Base-by-base conservation (phyloP, 2,113 vertebrate genomes). In the Gavialis gangeticus region DNA sequence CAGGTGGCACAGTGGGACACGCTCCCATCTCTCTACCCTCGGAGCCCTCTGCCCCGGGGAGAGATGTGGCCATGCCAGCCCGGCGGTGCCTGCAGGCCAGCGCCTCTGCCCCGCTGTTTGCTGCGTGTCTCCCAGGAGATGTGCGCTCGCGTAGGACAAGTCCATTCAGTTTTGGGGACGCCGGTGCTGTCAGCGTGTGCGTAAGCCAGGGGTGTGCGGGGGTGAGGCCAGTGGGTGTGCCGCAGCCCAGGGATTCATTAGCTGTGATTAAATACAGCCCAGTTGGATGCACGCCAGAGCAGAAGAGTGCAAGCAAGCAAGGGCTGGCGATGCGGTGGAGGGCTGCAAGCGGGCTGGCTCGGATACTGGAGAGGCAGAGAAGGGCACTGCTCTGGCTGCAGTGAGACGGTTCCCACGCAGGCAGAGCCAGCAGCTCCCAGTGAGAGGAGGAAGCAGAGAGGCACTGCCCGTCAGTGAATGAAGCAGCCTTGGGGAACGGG, bases 191-290 rank as follows among this genome's bases (percentile, higher is more conserved):
- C 10, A 28, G 24, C 46, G 6, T 73, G 46, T 34, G 46, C 60
- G 15, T 66, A 59, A 80, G 67, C 25, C 27, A 30, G 59, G 55
- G 34, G 75, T 54, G 67, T 3, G 15, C 57, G 3, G 30, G 25
- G 25, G 4, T 85, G 86, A 63, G 0, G 4, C 27, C 79, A 13
- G 6, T 71, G 75, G 92, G 83, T 90, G 84, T 3, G 11, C 34
- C 91, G 9, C 79, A 21, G 60, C 46, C 76, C 0, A 1, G 57
- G 28, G 58, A 90, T 34, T 88, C 19, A 6, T 89, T 2, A 0
- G 77, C 2, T 1, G 2, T 30, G 6, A 0, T 91, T 93, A 94
- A 87, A 87, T 87, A 14, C 27, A 0, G 0, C 56, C 25, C 12
- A 3, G 58, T 71, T 27, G 24, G 3, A 1, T 6, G 27, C 55